A percentile compares a stretch with the other conserved stretches of the same genome.
These are phyloP conservation scores for Bubo bubo DNA, from an alignment of 2,113 vertebrate species.

Conservation along the genomic window DNA sequence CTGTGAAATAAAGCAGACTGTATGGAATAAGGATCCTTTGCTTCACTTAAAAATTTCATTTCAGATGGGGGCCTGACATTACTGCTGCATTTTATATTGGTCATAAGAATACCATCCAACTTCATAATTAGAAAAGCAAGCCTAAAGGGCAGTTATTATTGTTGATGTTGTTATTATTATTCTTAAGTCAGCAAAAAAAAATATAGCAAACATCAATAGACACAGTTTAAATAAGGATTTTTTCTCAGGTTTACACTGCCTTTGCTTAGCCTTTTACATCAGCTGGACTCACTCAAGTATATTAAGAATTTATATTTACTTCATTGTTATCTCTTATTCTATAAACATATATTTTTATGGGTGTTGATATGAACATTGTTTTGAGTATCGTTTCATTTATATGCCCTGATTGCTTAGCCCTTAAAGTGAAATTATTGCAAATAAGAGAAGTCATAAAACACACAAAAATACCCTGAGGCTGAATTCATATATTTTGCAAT, in stretches of 20 bases:
- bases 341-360: neutral
- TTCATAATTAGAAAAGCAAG: neutral
- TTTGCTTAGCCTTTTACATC: neutral
- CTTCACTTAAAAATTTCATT: neutral
- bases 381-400: neutral
- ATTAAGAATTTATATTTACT: neutral
- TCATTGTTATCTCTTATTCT: neutral
- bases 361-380: neutral
- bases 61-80: neutral
- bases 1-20: neutral
- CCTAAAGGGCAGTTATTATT: neutral
- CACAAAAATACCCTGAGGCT: neutral
- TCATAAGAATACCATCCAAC: neutral
- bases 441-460: neutral
- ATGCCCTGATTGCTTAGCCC: neutral
- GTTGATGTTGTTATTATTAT: neutral
- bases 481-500: neutral
- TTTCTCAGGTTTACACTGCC: accelerated
- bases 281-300: neutral
- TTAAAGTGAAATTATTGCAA: neutral
- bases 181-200: neutral
- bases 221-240: neutral
- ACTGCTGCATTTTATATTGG: neutral
- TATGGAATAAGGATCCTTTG: neutral
- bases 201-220: neutral